Percentiles rank a stretch among this genome's conserved stretches.
Conservation (phyloP, 2,888 invertebrate species). For the Macaria liturata region DNA sequence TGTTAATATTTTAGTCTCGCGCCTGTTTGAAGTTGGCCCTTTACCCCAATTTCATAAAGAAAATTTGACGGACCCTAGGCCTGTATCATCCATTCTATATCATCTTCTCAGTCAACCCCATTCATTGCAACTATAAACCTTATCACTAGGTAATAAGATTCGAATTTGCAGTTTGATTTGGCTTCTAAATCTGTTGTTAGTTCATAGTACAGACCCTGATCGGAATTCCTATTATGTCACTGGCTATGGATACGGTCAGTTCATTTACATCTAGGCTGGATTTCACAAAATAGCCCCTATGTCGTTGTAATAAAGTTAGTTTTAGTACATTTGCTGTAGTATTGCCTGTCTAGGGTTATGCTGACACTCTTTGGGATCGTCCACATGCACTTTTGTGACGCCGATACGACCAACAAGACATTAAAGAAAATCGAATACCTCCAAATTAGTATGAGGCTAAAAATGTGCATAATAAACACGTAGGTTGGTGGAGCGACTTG, state of each 20-base stretch:
- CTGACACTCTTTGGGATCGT: slow-evolving; percentile 50
- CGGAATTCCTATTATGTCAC: slow-evolving; percentile 50
- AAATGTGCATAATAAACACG: too few relatives aligned
- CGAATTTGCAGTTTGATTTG: too few relatives aligned
- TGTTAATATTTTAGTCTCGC: slow-evolving; percentile 44
- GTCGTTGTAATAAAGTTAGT: slow-evolving; percentile 29
- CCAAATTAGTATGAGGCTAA: too few relatives aligned
- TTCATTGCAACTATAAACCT: too few relatives aligned
- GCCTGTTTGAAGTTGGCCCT: slow-evolving; percentile 34
- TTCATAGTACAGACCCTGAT: slow-evolving; percentile 31
- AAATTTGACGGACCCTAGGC: slow-evolving; percentile 35
- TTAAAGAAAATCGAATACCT: too few relatives aligned
- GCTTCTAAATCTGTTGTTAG: too few relatives aligned
- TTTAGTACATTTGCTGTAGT: slow-evolving; percentile 20
- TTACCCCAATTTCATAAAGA: slow-evolving; percentile 45
- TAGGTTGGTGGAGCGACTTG: too few relatives aligned
- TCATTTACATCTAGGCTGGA: slow-evolving; percentile 30
- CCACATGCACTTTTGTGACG: too few relatives aligned
- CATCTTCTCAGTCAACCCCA: too few relatives aligned
- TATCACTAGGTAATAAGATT: too few relatives aligned
- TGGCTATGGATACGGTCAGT: slow-evolving; percentile 36
- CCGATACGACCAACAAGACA: too few relatives aligned
- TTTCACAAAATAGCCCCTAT: slow-evolving; percentile 29
- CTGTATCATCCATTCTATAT: too few relatives aligned
- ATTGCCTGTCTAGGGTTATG: slow-evolving; percentile 41